Evolutionary conservation across 23 tunicate species (phyloP).

Genomic region (Halocynthia aurantium): DNA sequence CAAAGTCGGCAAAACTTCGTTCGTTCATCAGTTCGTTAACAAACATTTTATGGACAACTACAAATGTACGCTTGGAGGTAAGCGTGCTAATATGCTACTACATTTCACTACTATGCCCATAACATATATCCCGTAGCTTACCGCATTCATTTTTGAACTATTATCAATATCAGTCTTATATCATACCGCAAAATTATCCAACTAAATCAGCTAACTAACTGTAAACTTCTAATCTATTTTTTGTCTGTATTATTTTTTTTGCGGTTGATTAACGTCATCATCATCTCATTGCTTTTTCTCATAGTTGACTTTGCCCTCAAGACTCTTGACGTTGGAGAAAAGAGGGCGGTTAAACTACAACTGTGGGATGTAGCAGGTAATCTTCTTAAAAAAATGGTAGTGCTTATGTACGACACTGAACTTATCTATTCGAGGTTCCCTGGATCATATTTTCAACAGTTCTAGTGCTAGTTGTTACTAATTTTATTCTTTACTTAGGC

Average conservation of each 20-base stretch:
- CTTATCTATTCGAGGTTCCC: neutral
- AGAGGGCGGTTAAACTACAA: slow-evolving; percentile 19
- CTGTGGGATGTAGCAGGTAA: slow-evolving; percentile 28
- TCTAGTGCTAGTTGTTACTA: too few relatives aligned
- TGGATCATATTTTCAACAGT: too few relatives aligned
- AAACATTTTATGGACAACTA: slow-evolving; percentile 20
- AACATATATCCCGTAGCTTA: neutral
- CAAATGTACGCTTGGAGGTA: slow-evolving; percentile 24
- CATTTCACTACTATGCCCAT: neutral
- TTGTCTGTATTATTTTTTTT: too few relatives aligned
- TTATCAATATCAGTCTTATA: too few relatives aligned
- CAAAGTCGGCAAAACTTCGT: slow-evolving; percentile 23
- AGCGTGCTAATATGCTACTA: neutral
- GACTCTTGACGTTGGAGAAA: slow-evolving; percentile 7
- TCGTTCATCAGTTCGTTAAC: slow-evolving; percentile 19
- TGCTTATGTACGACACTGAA: neutral
- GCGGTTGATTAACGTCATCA: too few relatives aligned
- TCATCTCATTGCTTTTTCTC: neutral
- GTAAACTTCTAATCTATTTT: too few relatives aligned
- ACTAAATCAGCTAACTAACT: too few relatives aligned
- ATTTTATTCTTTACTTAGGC: neutral
- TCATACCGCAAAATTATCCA: too few relatives aligned
- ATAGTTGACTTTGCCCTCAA: slow-evolving; percentile 23
- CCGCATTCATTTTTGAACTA: too few relatives aligned
- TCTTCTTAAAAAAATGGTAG: neutral